These are phyloP conservation scores for Epicampocera succincta DNA, from an alignment of 2,888 invertebrate species.

Conservation along the genomic window DNA sequence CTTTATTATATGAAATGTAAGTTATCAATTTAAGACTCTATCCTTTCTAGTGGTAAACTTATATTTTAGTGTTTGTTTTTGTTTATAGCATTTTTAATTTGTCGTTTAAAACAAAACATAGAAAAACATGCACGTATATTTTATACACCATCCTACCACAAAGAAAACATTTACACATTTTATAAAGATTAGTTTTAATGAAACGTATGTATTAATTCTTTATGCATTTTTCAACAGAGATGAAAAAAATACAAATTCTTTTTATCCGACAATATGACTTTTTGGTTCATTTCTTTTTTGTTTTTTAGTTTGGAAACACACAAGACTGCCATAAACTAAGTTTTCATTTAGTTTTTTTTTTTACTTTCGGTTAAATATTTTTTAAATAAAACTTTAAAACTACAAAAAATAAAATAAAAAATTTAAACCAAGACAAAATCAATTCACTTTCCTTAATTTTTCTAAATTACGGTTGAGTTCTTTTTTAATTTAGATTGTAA, in stretches of 20 bases:
- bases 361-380: conserved; percentile 35
- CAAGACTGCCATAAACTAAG: conserved; percentile 70
- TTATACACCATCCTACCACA: conserved; percentile 46
- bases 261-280: neutral
- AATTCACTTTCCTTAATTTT: neutral
- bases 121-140: no score
- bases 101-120: no score
- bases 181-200: no score
- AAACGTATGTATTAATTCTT: neutral
- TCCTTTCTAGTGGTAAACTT: conserved; percentile 18
- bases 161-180: conserved; percentile 7
- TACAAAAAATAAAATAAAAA: no score
- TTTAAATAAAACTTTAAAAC: no score
- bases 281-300: conserved; percentile 15
- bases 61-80: conserved; percentile 35
- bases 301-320: conserved; percentile 60
- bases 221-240: conserved; percentile 47
- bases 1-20: conserved; percentile 40
- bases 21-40: conserved; percentile 34
- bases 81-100: conserved; percentile 24
- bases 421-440: conserved; percentile 25
- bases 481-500: conserved; percentile 25
- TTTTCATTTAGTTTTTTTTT: conserved; percentile 53
- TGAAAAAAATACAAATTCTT: conserved; percentile 6
- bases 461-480: conserved; percentile 28